A percentile compares a stretch with the other conserved stretches of the same genome.
Conservation (phyloP, 1,140 invertebrate genomes). For the Pygmarrhopalites habei region DNA sequence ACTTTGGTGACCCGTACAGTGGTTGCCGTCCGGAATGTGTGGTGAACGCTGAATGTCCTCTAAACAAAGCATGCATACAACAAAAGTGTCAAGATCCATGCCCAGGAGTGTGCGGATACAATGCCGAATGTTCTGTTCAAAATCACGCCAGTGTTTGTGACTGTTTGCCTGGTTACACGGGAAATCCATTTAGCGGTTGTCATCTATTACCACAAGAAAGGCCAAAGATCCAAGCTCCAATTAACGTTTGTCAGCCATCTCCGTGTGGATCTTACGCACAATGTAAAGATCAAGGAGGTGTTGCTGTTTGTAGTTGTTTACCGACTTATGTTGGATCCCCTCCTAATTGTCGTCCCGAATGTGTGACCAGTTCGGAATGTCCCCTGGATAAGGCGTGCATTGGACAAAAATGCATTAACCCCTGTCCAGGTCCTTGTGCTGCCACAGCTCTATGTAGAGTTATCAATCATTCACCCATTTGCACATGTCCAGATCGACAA, state of each 20-base stretch:
- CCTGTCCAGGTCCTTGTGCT: conserved; percentile 68
- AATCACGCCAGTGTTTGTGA: conserved; percentile 49
- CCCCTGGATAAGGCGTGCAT: conserved; percentile 54
- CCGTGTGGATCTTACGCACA: too few relatives aligned
- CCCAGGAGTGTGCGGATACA: conserved; percentile 55
- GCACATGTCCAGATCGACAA: conserved; percentile 58
- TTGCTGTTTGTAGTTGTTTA: conserved; percentile 67
- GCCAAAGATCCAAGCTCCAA: conserved; percentile 28
- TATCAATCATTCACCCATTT: conserved; percentile 63
- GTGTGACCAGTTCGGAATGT: conserved; percentile 52
- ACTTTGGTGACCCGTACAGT: conserved; percentile 56
- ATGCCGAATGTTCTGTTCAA: conserved; percentile 51
- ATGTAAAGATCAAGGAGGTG: conserved; percentile 68
- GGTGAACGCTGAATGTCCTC: conserved; percentile 62
- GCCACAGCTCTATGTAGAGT: conserved; percentile 59
- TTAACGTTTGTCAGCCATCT: conserved; percentile 60
- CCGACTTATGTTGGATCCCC: conserved; percentile 62
- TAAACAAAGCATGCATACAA: conserved; percentile 39
- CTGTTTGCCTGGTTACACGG: conserved; percentile 56
- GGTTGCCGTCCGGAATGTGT: conserved; percentile 42
- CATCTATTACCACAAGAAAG: conserved; percentile 42
- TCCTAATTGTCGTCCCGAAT: conserved; percentile 56
- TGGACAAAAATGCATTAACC: conserved; percentile 60
- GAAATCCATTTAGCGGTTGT: conserved; percentile 83
- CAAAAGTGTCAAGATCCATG: conserved; percentile 54